Evolutionary conservation across 1,140 invertebrate species (phyloP).

Genomic region (Galleria mellonella): DNA sequence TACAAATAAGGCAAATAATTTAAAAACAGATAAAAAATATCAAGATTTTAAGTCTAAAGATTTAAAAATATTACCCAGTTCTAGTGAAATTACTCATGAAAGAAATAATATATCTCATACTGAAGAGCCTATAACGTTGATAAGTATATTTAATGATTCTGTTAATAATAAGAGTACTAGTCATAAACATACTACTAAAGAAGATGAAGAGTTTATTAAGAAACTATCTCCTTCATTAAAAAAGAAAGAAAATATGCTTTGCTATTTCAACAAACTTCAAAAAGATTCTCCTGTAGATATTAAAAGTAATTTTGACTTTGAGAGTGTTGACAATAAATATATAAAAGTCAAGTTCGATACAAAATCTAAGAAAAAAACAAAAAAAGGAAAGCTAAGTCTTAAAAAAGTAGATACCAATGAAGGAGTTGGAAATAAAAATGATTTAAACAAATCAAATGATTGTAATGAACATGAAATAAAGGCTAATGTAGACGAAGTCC

Average conservation of each 20-base stretch:
- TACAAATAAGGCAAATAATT: slow-evolving; percentile 9
- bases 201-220: slow-evolving; percentile 56
- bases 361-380: slow-evolving; percentile 36
- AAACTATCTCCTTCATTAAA: slow-evolving; percentile 73
- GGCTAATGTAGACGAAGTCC: neutral
- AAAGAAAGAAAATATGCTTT: slow-evolving; percentile 75
- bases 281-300: slow-evolving; percentile 21
- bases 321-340: slow-evolving; percentile 8
- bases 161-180: slow-evolving; percentile 9
- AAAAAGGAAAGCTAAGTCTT: slow-evolving; percentile 30
- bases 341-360: slow-evolving; percentile 50
- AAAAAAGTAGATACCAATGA: slow-evolving; percentile 2
- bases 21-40: slow-evolving; percentile 14
- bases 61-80: neutral
- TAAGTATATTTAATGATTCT: slow-evolving; percentile 37
- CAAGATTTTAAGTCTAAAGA: neutral
- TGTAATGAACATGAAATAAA: neutral
- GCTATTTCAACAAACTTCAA: slow-evolving; percentile 70
- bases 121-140: slow-evolving; percentile 25
- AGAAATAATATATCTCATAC: slow-evolving; percentile 6
- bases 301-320: slow-evolving; percentile 10
- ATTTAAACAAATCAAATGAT: neutral
- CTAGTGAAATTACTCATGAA: no score
- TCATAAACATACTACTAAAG: slow-evolving; percentile 23
- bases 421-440: neutral